Evolutionary conservation across 1,140 invertebrate species (phyloP).

Genomic region (Reticulitermes speratus): DNA sequence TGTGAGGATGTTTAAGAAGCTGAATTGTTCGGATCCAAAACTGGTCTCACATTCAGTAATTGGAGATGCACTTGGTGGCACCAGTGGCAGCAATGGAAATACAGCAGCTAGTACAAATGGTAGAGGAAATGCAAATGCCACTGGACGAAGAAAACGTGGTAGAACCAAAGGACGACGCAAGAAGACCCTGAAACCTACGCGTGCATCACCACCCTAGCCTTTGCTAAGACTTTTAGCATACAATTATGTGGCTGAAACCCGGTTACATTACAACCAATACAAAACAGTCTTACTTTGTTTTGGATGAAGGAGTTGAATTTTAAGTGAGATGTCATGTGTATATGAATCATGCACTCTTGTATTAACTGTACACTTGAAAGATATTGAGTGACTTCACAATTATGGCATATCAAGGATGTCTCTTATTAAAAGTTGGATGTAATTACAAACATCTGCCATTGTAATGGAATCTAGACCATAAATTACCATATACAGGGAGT

Average conservation of each 20-base stretch:
- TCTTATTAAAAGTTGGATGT: no score
- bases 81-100: not conserved
- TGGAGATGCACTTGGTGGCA: conserved; percentile 31
- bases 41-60: conserved; percentile 45
- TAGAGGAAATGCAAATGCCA: not conserved
- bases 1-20: conserved; percentile 47
- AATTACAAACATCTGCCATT: no score
- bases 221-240: not conserved
- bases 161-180: conserved; percentile 21
- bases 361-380: no score
- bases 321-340: no score
- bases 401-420: no score
- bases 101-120: not conserved
- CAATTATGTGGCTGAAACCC: not conserved
- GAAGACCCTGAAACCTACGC: not conserved
- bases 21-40: conserved; percentile 51
- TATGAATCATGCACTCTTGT: not conserved
- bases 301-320: no score
- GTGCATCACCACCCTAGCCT: conserved; percentile 18
- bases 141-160: conserved; percentile 26
- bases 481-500: no score
- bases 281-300: not conserved
- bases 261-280: not conserved
- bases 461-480: no score
- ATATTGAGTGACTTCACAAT: no score